A percentile compares a stretch with the other conserved stretches of the same genome.
Conservation (phyloP, 2,888 invertebrate species). For the Epinotia bilunana region DNA sequence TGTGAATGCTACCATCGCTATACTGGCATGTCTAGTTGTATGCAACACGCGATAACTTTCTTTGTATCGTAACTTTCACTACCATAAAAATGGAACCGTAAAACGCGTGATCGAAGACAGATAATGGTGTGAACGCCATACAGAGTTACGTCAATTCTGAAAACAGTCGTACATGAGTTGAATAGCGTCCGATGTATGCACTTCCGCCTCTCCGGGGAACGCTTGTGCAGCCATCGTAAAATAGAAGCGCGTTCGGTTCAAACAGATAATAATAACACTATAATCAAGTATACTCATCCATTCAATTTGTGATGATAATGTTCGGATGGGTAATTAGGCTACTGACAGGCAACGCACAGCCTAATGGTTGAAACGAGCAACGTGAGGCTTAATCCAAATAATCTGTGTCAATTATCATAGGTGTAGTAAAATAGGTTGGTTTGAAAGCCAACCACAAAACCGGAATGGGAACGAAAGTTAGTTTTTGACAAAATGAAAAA, state of each 20-base stretch:
- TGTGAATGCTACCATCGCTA: conserved; percentile 62
- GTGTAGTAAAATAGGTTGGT: neutral
- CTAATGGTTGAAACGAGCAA: neutral
- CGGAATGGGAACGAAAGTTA: neutral
- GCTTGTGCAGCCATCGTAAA: conserved; percentile 59
- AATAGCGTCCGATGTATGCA: conserved; percentile 65
- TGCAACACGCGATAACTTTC: conserved; percentile 69
- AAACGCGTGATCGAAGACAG: conserved; percentile 49
- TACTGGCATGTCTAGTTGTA: conserved; percentile 46
- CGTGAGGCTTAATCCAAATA: too few species aligned
- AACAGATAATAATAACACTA: conserved; percentile 47
- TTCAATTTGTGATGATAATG: too few species aligned
- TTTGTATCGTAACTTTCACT: conserved; percentile 68
- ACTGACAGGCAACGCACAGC: neutral
- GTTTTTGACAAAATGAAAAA: neutral
- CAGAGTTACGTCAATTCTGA: conserved; percentile 55
- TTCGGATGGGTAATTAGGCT: neutral
- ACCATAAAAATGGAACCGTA: conserved; percentile 52
- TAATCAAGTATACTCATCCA: neutral
- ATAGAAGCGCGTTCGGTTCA: conserved; percentile 53
- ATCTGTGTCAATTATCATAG: too few species aligned
- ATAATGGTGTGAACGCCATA: conserved; percentile 48
- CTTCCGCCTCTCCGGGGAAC: conserved; percentile 64
- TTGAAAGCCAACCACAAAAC: neutral
- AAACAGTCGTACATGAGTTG: conserved; percentile 60